These are phyloP conservation scores for Molothrus aeneus DNA, from an alignment of 2,797 vertebrate species.

Conservation along the genomic window DNA sequence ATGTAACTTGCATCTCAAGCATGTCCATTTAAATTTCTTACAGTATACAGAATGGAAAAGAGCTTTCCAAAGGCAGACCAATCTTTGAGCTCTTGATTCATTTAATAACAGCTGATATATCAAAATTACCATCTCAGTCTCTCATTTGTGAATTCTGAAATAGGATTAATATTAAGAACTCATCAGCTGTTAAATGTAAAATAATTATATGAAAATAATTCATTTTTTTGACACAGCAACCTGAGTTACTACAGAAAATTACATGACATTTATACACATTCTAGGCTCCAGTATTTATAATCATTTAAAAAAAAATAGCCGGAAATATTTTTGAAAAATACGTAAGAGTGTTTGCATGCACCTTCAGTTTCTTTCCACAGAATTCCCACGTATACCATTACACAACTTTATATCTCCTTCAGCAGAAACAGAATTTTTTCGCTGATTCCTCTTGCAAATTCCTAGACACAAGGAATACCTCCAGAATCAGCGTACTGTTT, in stretches of 20 bases:
- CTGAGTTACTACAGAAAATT: neutral
- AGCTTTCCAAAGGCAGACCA: neutral
- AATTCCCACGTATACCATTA: neutral
- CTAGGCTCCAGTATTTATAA: neutral
- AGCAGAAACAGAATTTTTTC: neutral
- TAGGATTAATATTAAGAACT: neutral
- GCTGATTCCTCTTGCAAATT: neutral
- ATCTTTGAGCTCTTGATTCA: neutral
- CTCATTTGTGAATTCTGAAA: neutral
- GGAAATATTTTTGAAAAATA: neutral
- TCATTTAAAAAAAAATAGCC: rapidly evolving
- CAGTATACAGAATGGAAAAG: neutral
- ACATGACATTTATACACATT: neutral
- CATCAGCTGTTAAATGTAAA: neutral
- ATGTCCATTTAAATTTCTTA: neutral
- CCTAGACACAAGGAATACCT: neutral
- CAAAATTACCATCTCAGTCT: neutral
- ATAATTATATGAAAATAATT: neutral
- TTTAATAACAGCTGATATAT: neutral
- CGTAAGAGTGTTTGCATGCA: neutral
- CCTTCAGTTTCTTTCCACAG: neutral
- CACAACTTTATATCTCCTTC: neutral
- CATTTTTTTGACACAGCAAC: neutral
- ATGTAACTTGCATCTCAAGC: neutral
- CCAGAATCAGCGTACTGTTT: neutral